phyloP scores from a whole-genome alignment of 2,797 vertebrate genomes.

The Eulemur albifrons region DNA sequence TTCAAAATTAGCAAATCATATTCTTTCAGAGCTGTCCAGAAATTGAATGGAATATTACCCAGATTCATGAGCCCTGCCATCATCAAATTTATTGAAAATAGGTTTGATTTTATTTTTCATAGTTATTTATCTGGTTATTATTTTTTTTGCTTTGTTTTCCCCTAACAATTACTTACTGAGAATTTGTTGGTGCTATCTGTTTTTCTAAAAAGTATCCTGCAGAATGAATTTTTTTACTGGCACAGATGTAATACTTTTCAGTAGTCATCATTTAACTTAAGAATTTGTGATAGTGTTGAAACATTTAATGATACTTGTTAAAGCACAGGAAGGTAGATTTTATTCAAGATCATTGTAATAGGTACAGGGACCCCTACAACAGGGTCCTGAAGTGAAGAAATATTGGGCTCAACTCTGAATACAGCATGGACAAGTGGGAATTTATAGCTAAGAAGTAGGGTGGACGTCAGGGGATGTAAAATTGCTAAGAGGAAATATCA shows the following conservation, averaged over 20 bases:
- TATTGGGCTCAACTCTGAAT: not conserved
- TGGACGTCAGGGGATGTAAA: not conserved
- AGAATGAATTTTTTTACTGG: not conserved
- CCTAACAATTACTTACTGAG: not conserved
- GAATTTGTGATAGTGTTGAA: not conserved
- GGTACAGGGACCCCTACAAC: fast-evolving
- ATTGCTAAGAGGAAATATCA: not conserved
- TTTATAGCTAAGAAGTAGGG: not conserved
- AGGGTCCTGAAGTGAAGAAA: no score
- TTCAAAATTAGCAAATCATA: not conserved
- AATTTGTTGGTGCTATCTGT: not conserved
- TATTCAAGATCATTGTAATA: not conserved
- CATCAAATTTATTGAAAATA: not conserved
- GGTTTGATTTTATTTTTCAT: not conserved
- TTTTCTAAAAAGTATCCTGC: not conserved
- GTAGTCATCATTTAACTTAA: not conserved
- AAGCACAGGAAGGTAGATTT: not conserved
- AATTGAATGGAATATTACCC: not conserved
- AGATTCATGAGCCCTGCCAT: not conserved
- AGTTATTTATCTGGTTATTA: not conserved
- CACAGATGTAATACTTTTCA: not conserved
- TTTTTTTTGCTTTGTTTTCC: not conserved
- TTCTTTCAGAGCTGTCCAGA: not conserved
- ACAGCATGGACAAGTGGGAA: not conserved
- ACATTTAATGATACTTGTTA: not conserved